phyloP scores from a whole-genome alignment of 2,797 vertebrate species.

The Eupleurogrammus muticus region DNA sequence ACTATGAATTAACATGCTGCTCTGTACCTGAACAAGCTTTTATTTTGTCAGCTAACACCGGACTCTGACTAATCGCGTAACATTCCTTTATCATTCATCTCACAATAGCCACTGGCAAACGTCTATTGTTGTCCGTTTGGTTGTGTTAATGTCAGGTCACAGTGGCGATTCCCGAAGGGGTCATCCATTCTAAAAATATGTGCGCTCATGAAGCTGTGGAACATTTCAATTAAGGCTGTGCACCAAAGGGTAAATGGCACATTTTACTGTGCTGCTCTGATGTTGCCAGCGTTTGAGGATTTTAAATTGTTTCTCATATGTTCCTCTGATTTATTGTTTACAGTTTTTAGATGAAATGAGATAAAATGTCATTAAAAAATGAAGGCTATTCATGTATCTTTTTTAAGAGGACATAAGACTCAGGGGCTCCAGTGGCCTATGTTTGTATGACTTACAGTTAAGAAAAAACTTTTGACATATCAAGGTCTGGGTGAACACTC shows the following conservation, averaged over 20 bases:
- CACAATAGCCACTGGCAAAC: slow-evolving; percentile 38
- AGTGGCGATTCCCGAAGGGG: slow-evolving; percentile 54
- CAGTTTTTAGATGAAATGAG: background rate
- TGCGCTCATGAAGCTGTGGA: slow-evolving; percentile 47
- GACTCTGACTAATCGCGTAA: slow-evolving; percentile 34
- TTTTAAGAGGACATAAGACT: too few species aligned
- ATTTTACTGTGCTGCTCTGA: slow-evolving; percentile 49
- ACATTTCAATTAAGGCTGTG: slow-evolving; percentile 51
- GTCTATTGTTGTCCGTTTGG: slow-evolving; percentile 43
- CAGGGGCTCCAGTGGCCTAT: too few species aligned
- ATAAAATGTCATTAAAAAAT: too few species aligned
- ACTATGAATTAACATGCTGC: slow-evolving; percentile 14
- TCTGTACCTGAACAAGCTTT: slow-evolving; percentile 19
- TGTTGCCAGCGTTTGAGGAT: slow-evolving; percentile 10
- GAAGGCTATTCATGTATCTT: too few species aligned
- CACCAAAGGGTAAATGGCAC: slow-evolving; percentile 52
- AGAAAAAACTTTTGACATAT: too few species aligned
- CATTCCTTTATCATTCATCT: slow-evolving; percentile 54
- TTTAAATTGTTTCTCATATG: slow-evolving; percentile 15
- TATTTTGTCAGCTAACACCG: slow-evolving; percentile 36
- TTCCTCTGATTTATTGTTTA: background rate
- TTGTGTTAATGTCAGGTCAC: slow-evolving; percentile 69
- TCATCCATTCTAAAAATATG: slow-evolving; percentile 58
- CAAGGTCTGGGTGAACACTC: too few species aligned
- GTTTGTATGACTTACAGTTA: too few species aligned